A percentile compares a stretch with the other conserved stretches of the same genome.
Conservation (phyloP, 2,797 vertebrate species). For the Hydrolagus colliei region DNA sequence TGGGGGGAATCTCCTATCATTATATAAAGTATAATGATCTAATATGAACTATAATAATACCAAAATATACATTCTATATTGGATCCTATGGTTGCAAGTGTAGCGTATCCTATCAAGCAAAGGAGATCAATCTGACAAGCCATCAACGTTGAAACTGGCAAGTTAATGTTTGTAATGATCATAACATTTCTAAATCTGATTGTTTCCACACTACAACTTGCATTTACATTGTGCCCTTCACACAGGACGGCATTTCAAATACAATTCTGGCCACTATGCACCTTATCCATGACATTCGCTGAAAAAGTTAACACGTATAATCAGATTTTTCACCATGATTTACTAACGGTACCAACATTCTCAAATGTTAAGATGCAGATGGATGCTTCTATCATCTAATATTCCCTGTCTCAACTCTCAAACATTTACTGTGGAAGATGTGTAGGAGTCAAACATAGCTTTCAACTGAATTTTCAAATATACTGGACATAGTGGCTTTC, state of each 20-base stretch:
- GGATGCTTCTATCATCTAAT: neutral
- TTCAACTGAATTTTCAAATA: neutral
- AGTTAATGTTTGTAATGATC: neutral
- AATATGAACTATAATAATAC: no score
- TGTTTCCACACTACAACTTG: no score
- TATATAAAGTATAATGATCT: no score
- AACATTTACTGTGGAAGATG: no score
- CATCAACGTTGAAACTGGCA: neutral
- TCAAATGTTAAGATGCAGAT: neutral
- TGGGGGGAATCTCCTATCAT: no score
- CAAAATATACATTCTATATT: no score
- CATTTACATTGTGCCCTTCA: no score
- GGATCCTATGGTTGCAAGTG: neutral
- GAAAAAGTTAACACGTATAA: neutral
- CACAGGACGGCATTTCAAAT: no score
- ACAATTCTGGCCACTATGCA: neutral
- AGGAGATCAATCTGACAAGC: neutral
- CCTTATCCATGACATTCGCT: neutral
- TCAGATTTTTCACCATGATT: neutral
- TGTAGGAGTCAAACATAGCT: neutral
- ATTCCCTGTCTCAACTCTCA: neutral
- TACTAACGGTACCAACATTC: neutral
- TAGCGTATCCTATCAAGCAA: neutral
- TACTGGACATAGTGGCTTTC: neutral
- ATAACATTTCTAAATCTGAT: slow-evolving; percentile 5